Evolutionary conservation across 2,113 vertebrate species (phyloP).

Genomic region (Hippocampus abdominalis): DNA sequence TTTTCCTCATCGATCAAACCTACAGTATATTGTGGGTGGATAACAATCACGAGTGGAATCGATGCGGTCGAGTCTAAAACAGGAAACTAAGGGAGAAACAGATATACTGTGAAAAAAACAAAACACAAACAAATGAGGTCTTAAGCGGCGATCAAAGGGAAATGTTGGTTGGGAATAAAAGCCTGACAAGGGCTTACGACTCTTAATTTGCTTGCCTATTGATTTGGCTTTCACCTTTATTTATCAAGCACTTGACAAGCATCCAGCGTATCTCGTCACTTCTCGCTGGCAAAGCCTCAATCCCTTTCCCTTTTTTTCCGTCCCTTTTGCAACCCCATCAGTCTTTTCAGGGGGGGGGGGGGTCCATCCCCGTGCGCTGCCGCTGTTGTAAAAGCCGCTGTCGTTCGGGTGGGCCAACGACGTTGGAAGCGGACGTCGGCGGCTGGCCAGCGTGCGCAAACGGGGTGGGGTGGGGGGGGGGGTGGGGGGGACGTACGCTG

Average conservation of each 20-base stretch:
- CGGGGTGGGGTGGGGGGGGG: too few species aligned
- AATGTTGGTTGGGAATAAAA: constrained; percentile 48
- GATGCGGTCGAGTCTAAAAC: neutral
- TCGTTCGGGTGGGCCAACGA: constrained; percentile 53
- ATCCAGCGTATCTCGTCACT: neutral
- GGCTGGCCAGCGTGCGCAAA: constrained; percentile 22
- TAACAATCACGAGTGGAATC: constrained; percentile 26
- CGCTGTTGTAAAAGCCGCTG: constrained; percentile 56
- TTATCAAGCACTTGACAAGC: constrained; percentile 35
- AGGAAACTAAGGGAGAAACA: constrained; percentile 26
- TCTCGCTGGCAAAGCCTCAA: constrained; percentile 28
- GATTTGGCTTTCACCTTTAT: constrained; percentile 55
- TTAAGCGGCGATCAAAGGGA: constrained; percentile 46
- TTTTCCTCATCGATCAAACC: constrained; percentile 39
- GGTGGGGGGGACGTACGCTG: constrained; percentile 6
- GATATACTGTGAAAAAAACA: neutral
- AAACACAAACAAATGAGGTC: constrained; percentile 2
- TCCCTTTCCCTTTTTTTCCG: constrained; percentile 35
- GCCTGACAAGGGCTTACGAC: constrained; percentile 38
- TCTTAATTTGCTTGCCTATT: constrained; percentile 58
- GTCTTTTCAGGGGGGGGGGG: constrained; percentile 10
- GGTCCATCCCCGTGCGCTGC: constrained; percentile 28
- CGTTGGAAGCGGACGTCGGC: constrained; percentile 31
- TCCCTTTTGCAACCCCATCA: constrained; percentile 38
- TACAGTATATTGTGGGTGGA: constrained; percentile 9